phyloP scores from a whole-genome alignment of 2,888 invertebrate genomes.

The Homarus gammarus region DNA sequence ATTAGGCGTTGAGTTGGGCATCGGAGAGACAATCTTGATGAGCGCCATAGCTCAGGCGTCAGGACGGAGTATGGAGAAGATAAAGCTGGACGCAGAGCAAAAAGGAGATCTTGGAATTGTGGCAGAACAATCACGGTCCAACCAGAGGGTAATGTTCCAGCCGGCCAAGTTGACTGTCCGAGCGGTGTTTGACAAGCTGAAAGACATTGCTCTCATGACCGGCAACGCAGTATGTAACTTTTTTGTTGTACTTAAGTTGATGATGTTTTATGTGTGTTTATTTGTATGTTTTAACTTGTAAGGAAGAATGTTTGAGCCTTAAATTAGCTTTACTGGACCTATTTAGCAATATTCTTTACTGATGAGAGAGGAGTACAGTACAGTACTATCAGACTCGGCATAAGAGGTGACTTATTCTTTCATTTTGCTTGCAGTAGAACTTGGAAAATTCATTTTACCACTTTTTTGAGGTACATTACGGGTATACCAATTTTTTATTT shows the following conservation, averaged over 20 bases:
- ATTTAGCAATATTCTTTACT: too few species aligned
- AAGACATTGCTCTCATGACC: conserved; percentile 91
- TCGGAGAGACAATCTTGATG: conserved; percentile 95
- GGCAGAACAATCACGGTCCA: conserved; percentile 90
- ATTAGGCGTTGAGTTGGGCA: conserved; percentile 89
- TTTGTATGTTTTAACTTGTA: too few species aligned
- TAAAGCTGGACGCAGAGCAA: conserved; percentile 86
- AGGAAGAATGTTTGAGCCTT: too few species aligned
- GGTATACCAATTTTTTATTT: too few species aligned
- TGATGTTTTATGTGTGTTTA: not conserved
- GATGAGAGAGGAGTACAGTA: too few species aligned
- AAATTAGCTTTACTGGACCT: too few species aligned
- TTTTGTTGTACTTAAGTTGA: not conserved
- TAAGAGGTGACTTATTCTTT: too few species aligned
- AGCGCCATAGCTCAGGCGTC: conserved; percentile 95
- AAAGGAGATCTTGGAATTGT: conserved; percentile 94
- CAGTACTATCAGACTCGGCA: too few species aligned
- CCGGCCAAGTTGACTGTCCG: conserved; percentile 88
- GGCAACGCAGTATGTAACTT: conserved; percentile 85
- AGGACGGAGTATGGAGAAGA: conserved; percentile 89
- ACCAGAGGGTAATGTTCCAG: conserved; percentile 88
- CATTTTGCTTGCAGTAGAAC: too few species aligned
- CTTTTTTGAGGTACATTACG: too few species aligned
- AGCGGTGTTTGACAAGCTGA: conserved; percentile 89
- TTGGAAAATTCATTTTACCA: too few species aligned